phyloP scores from a whole-genome alignment of 2,888 invertebrate genomes.

The Dolichomitus sp. region DNA sequence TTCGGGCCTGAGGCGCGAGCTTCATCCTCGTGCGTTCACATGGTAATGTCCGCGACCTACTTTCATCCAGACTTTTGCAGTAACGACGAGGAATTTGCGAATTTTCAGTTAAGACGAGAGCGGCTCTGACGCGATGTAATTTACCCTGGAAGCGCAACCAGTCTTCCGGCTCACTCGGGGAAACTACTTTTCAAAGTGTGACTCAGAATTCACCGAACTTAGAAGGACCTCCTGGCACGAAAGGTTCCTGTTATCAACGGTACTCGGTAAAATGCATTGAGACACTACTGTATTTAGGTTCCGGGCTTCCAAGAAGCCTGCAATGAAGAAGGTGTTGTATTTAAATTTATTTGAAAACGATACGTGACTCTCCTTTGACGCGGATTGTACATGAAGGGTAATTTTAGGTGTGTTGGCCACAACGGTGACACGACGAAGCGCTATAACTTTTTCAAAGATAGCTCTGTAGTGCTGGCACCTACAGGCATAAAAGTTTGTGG shows the following conservation, averaged over 20 bases:
- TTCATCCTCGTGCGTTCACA: slow-evolving; percentile 17
- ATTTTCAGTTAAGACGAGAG: slow-evolving; percentile 45
- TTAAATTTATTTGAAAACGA: slow-evolving; percentile 33
- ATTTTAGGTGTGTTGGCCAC: background rate
- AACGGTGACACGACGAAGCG: slow-evolving; percentile 6
- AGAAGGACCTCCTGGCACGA: background rate
- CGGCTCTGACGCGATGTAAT: slow-evolving; percentile 11
- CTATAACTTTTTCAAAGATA: slow-evolving; percentile 16
- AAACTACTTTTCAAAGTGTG: slow-evolving; percentile 24
- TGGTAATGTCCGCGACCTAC: slow-evolving; percentile 42
- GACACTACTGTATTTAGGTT: background rate
- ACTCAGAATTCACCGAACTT: background rate
- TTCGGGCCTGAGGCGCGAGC: slow-evolving; percentile 22
- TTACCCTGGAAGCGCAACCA: slow-evolving; percentile 28
- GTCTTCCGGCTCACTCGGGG: background rate
- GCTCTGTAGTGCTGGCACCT: background rate
- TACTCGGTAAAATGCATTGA: background rate
- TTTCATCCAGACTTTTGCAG: slow-evolving; percentile 23
- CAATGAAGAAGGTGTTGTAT: background rate
- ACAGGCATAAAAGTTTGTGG: background rate
- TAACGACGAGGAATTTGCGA: slow-evolving; percentile 43
- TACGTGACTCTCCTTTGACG: background rate
- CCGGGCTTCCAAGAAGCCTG: background rate
- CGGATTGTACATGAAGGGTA: background rate
- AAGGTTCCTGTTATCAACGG: slow-evolving; percentile 24